Conservation (phyloP, 2,113 vertebrate species). For the Acanthisitta chloris region DNA sequence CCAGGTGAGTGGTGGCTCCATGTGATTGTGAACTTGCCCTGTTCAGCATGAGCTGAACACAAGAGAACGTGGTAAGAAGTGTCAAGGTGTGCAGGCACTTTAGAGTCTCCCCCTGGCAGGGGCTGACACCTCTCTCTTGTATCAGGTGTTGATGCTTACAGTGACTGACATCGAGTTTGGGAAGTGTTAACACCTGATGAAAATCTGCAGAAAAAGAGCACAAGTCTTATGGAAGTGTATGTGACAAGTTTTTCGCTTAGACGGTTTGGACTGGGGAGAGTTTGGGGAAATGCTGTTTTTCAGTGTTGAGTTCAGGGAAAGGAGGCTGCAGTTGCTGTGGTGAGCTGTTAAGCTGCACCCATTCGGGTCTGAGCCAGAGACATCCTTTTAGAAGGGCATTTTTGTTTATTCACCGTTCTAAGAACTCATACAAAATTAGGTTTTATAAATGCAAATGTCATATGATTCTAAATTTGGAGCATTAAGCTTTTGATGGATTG, state of each 20-base stretch:
- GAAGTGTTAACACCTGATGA: background rate
- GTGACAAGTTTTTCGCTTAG: background rate
- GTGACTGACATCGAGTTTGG: background rate
- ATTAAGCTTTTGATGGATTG: slow-evolving; percentile 39
- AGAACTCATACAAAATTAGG: slow-evolving; percentile 35
- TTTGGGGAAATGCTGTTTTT: background rate
- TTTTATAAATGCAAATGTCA: slow-evolving; percentile 59
- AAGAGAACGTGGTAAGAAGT: background rate
- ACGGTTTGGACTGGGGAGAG: background rate
- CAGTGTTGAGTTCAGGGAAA: background rate
- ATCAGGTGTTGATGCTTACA: background rate
- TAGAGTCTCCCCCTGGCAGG: background rate
- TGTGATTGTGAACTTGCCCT: background rate
- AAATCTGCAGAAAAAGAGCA: background rate
- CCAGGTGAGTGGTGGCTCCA: background rate
- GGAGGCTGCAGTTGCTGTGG: background rate
- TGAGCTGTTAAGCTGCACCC: slow-evolving; percentile 5
- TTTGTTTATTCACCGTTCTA: slow-evolving; percentile 44
- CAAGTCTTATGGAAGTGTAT: background rate
- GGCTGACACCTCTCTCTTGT: background rate
- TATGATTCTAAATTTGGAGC: slow-evolving; percentile 38
- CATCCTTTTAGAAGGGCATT: slow-evolving; percentile 34
- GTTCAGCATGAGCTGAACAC: background rate
- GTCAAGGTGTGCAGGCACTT: background rate
- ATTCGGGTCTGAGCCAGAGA: background rate